These are phyloP conservation scores for Anoplopoma fimbria DNA, from an alignment of 2,113 vertebrate genomes.

Conservation along the genomic window DNA sequence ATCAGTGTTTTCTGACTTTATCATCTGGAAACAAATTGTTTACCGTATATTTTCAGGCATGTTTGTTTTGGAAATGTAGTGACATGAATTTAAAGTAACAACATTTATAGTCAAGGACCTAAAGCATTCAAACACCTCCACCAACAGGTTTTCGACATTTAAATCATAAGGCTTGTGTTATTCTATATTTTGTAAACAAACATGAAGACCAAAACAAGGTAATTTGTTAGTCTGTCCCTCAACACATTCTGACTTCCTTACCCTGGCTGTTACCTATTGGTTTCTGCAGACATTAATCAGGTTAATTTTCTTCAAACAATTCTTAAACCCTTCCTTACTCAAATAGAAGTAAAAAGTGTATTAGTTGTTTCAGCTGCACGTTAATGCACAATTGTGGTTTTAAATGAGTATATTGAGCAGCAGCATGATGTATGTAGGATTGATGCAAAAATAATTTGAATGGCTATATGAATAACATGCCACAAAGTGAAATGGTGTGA, in stretches of 20 bases:
- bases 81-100: not conserved
- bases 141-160: not conserved
- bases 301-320: not conserved
- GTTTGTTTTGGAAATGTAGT: not conserved
- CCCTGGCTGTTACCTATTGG: not conserved
- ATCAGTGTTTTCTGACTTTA: not conserved
- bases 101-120: not conserved
- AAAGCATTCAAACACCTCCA: not conserved
- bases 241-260: not conserved
- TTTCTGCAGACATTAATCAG: not conserved
- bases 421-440: not conserved
- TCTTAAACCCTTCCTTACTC: not conserved
- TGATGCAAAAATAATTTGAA: not conserved
- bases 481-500: not conserved
- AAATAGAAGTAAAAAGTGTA: not conserved
- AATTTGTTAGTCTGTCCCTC: not conserved
- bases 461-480: not conserved
- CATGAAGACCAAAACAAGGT: not conserved
- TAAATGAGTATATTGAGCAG: not conserved
- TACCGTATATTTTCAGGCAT: not conserved
- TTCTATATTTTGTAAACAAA: not conserved
- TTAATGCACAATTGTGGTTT: not conserved
- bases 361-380: not conserved
- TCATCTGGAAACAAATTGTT: not conserved
- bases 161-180: not conserved